Percentiles rank a stretch among this genome's conserved stretches.
Evolutionary conservation across 2,797 vertebrate genomes (phyloP).

Genomic region (Enteromius unitaeniatus): DNA sequence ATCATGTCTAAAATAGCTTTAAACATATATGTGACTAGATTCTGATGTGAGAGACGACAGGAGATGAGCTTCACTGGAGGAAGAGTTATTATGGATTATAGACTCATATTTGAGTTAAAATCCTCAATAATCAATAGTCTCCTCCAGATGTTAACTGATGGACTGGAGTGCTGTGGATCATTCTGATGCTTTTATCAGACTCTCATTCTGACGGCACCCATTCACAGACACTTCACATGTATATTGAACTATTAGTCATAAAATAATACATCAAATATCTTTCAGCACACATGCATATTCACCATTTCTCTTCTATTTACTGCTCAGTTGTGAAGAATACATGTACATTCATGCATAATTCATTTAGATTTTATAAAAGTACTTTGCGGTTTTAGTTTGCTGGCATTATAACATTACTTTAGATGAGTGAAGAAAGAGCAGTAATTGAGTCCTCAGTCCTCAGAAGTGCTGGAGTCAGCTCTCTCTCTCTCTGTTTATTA

Average conservation of each 20-base stretch:
- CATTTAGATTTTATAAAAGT: neutral
- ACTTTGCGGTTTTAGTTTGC: neutral
- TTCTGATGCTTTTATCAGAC: too few species aligned
- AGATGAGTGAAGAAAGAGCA: neutral
- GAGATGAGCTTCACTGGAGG: too few species aligned
- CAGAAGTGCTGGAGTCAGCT: neutral
- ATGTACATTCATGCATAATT: neutral
- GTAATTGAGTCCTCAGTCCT: neutral
- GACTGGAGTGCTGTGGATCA: neutral
- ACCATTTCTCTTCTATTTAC: neutral
- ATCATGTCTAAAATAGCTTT: too few species aligned
- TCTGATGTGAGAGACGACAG: too few species aligned
- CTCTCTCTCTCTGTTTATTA: neutral
- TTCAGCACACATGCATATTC: neutral
- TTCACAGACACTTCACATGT: neutral
- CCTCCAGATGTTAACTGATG: neutral
- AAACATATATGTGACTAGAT: too few species aligned
- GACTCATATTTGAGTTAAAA: too few species aligned
- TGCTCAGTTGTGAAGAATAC: neutral
- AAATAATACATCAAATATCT: neutral
- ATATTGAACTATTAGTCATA: neutral
- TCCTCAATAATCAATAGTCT: too few species aligned
- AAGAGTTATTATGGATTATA: too few species aligned
- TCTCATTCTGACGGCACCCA: neutral
- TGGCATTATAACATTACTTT: neutral